Evolutionary conservation across 2,888 invertebrate genomes (phyloP), one percentile per base, ranked within the genome.

Genomic region (Phortica magna): DNA sequence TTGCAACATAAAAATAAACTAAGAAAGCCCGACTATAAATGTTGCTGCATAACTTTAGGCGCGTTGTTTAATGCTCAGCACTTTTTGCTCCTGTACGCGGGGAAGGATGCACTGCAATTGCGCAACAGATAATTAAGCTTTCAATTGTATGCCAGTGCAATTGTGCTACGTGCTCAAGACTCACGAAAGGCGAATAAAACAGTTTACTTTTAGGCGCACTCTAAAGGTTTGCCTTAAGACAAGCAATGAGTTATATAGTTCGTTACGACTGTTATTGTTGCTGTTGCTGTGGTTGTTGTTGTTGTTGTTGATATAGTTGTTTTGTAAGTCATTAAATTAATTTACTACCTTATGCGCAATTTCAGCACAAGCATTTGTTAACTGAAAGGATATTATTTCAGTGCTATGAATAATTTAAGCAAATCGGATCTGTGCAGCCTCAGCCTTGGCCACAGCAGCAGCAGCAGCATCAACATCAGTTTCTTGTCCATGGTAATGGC

Each of bases 351-450:
- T 76, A 55, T 76, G 19, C 75, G 81, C 76, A 48, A 73, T 74
- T 61, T 53, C 55, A 41, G 67, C 68, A 68, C n/a, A 59, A 61
- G 67, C 22, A n/a, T 43, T 61, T 73, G 39, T 79, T 68, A 77
- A 80, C 75, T 78, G 79, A 82, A 81, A 77, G 82, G 77, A 80
- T 83, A 79, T 81, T 65, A 83, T 81, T 76, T 75, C 73, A 31
- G 12, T 80, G 87, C 87, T 82, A 90, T 90, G 90, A 90, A 90
- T 90, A 90, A 90, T 91, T 90, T 90, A 91, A 82, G 81, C 79
- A 91, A 90, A 91, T 90, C 90, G 88, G 81, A 79, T 83, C 77
- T 77, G 31, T 53, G 67, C 61, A 70, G 67, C 68, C 71, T 70
- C 76, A 48, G 73, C 53, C 41, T 10, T 10, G n/a, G 22, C 12